Base-by-base conservation (phyloP, 2,797 vertebrate species). In the Sebastes cheni region DNA sequence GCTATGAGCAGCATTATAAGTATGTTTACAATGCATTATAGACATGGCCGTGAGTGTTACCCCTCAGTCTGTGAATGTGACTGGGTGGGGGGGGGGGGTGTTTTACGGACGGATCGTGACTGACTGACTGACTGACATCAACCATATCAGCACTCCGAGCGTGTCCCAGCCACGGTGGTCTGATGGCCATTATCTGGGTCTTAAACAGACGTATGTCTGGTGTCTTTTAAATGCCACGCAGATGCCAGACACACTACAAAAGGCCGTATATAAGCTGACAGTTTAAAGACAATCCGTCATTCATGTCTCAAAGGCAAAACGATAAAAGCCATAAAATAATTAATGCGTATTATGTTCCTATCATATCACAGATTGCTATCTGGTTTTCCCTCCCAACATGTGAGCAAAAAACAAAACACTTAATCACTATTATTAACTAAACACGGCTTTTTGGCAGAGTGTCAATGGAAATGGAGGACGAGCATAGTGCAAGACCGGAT, bases 121-220 rank as follows among this genome's bases (percentile, higher is more conserved):
- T 52, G 50, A 50, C 73, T 32, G 60, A 42, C 68, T 82, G 79
- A 82, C 54, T 72, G 79, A 84, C 86, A 89, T 92, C 85, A 89
- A 81, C 79, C 80, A 62, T 89, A 88, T 91, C 92, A 88, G 88
- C 83, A 83, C 77, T 82, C 81, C 66, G 77, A 79, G 67, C 5
- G 42, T 65, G 79, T 85, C 78, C 67, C 64, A 60, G 78, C 78
- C 82, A 25, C 69, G 93, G 92, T 89, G 89, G 93, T 92, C 93
- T 79, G 84, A 89, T 90, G 74, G 59, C 82, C 75, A 86, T 91
- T 89, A 89, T 92, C 86, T 83, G 77, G 42, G 79, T 85, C 84
- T 90, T 84, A 75, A 93, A 88, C 83, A 91, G 86, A 90, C 82
- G 55, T 75, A 77, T 79, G 83, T 89, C 85, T 92, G 92, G 84